Percentiles rank a stretch among this genome's conserved stretches.
Conservation (phyloP, 2,113 vertebrate genomes). For the Notothenia rossii region DNA sequence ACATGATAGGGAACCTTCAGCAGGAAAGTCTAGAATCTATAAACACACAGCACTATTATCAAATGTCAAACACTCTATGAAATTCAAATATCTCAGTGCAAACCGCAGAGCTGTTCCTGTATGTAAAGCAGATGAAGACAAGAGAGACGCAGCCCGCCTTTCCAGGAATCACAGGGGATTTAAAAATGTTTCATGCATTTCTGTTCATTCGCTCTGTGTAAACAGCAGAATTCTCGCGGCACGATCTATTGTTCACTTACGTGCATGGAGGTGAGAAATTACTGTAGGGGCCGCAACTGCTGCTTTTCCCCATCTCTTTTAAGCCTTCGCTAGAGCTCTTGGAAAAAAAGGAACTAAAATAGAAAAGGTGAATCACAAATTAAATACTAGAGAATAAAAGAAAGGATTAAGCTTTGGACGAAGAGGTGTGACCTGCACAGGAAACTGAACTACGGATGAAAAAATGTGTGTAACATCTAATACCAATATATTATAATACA, state of each 20-base stretch:
- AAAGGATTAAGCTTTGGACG: background rate
- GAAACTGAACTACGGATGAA: background rate
- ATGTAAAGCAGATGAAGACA: conserved; percentile 72
- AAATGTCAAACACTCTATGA: conserved; percentile 77
- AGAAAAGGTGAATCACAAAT: conserved; percentile 12
- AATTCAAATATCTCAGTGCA: conserved; percentile 78
- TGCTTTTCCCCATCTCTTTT: conserved; percentile 3
- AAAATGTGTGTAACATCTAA: background rate
- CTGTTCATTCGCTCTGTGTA: conserved; percentile 66
- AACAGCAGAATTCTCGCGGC: conserved; percentile 58
- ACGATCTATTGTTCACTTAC: conserved; percentile 53
- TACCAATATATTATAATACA: background rate
- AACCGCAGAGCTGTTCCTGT: conserved; percentile 58
- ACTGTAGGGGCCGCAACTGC: conserved; percentile 16
- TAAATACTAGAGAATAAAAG: conserved; percentile 24
- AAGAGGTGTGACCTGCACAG: background rate
- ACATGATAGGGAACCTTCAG: conserved; percentile 66
- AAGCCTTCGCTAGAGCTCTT: conserved; percentile 17
- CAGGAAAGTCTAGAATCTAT: conserved; percentile 58
- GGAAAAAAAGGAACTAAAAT: background rate
- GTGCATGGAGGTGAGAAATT: conserved; percentile 50
- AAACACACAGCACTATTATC: conserved; percentile 68
- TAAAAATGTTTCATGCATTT: conserved; percentile 71
- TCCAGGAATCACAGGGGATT: conserved; percentile 68
- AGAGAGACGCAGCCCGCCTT: conserved; percentile 45